phyloP scores from a whole-genome alignment of 2,113 vertebrate species.

The Larimichthys crocea region DNA sequence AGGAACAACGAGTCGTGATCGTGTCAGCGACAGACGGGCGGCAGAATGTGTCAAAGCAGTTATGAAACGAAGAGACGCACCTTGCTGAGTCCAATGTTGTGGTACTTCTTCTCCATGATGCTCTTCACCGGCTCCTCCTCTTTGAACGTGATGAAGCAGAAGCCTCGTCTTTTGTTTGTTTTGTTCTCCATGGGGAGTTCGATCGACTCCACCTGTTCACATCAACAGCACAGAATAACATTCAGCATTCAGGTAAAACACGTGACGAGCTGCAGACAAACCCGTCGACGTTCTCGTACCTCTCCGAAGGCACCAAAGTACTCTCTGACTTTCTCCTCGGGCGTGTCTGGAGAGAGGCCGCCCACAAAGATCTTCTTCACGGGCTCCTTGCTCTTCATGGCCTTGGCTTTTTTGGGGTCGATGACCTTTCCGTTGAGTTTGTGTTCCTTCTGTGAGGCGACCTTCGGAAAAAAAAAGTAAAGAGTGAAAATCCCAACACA shows the following conservation, averaged over 20 bases:
- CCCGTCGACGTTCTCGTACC: slow-evolving; percentile 77
- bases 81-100: slow-evolving; percentile 98
- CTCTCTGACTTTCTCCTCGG: slow-evolving; percentile 97
- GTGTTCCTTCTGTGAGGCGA: slow-evolving; percentile 96
- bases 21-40: background rate
- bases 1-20: background rate
- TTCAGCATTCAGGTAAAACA: too few species aligned
- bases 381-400: slow-evolving; percentile 99
- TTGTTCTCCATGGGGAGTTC: slow-evolving; percentile 99
- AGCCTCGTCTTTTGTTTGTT: slow-evolving; percentile 98
- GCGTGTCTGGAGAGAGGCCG: slow-evolving; percentile 97
- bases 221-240: background rate
- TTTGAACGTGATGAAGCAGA: slow-evolving; percentile 99
- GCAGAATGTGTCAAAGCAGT: background rate
- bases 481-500: too few species aligned
- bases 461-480: slow-evolving; percentile 77
- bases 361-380: slow-evolving; percentile 99
- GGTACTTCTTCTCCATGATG: slow-evolving; percentile 99
- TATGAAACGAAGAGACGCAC: slow-evolving; percentile 74
- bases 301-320: slow-evolving; percentile 97
- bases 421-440: slow-evolving; percentile 99
- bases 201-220: slow-evolving; percentile 92
- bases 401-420: slow-evolving; percentile 98
- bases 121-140: slow-evolving; percentile 97
- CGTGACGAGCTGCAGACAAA: too few species aligned